Conservation (phyloP, 92 coral and sea anemone species). For the Porites rus region DNA sequence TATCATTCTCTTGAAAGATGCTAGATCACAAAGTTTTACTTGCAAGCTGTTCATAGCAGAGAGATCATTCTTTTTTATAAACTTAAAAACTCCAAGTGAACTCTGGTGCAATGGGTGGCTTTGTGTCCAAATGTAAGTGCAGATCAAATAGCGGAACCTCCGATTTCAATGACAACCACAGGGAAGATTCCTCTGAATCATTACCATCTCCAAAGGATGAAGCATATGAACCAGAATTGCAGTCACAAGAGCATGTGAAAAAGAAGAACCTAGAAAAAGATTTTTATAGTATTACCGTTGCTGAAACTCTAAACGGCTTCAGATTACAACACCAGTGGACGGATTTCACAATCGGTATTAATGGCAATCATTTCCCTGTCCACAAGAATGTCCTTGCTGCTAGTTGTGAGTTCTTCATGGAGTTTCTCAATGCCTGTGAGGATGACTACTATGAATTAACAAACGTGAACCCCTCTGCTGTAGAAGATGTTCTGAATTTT, state of each 20-base stretch:
- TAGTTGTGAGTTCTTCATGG: constrained; percentile 36
- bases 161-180: not conserved
- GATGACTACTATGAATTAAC: constrained; percentile 28
- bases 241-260: not conserved
- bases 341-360: constrained; percentile 42
- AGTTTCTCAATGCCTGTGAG: constrained; percentile 19
- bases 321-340: constrained; percentile 30
- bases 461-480: constrained; percentile 32
- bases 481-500: constrained; percentile 39
- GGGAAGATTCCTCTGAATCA: not conserved
- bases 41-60: not conserved
- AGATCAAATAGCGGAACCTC: not conserved
- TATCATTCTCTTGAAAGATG: not conserved
- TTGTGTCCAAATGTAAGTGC: constrained; percentile 1
- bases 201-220: not conserved
- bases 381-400: constrained; percentile 60
- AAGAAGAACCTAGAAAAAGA: not conserved
- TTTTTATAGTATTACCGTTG: not conserved
- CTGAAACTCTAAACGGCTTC: constrained; percentile 41
- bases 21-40: not conserved
- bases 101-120: not conserved
- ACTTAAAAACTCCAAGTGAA: not conserved
- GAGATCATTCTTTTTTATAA: not conserved
- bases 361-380: constrained; percentile 38
- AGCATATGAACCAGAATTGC: not conserved